A percentile compares a stretch with the other conserved stretches of the same genome.
Conservation (phyloP, 2,797 vertebrate genomes). For the Pseudomugil tenellus region DNA sequence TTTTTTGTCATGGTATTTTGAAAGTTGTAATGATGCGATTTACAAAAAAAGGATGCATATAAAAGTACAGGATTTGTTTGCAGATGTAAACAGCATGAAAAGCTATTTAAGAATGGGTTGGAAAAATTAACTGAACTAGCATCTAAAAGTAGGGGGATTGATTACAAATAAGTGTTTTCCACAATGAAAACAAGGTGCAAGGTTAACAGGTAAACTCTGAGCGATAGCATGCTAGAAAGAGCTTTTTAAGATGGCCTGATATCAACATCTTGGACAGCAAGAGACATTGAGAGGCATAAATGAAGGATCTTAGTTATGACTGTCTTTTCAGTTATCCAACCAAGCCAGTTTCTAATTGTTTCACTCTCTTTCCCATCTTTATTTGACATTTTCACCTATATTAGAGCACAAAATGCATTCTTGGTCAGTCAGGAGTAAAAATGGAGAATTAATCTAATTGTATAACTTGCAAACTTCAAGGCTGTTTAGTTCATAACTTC, state of each 20-base stretch:
- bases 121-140: too few relatives aligned
- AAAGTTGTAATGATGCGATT: too few relatives aligned
- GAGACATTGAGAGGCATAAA: neutral
- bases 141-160: too few relatives aligned
- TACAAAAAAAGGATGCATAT: too few relatives aligned
- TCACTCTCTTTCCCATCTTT: neutral
- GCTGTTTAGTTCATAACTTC: neutral
- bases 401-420: neutral
- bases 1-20: too few relatives aligned
- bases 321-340: neutral
- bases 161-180: too few relatives aligned
- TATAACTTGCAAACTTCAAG: conserved; percentile 1
- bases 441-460: neutral
- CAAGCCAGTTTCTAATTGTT: neutral
- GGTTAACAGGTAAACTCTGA: too few relatives aligned
- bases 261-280: neutral
- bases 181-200: too few relatives aligned
- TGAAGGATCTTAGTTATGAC: neutral
- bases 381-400: neutral
- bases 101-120: too few relatives aligned
- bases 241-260: neutral
- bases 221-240: neutral
- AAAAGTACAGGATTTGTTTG: too few relatives aligned
- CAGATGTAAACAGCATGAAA: too few relatives aligned
- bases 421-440: neutral